Percentiles rank a stretch among this genome's conserved stretches.
Conservation (phyloP, 2,113 vertebrate species). For the Thamnaconus septentrionalis region DNA sequence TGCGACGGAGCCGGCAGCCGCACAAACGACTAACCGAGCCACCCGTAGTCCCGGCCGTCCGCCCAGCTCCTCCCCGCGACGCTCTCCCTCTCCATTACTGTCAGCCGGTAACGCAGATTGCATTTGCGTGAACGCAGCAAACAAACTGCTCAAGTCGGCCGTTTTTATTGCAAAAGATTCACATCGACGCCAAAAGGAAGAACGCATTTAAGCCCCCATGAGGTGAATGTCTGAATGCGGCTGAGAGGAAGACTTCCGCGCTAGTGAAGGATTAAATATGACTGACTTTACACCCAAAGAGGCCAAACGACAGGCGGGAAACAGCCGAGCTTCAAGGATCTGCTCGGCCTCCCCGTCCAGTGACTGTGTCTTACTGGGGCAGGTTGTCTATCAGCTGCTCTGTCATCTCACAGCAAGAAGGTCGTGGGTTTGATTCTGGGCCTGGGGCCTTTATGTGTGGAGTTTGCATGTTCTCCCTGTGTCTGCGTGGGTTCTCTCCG, state of each 20-base stretch:
- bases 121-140: conserved; percentile 27
- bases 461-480: too few species aligned
- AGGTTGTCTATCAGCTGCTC: too few species aligned
- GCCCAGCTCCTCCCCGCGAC: too few species aligned
- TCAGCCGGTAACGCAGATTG: conserved; percentile 8
- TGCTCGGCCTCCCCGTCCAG: conserved; percentile 8
- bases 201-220: too few species aligned
- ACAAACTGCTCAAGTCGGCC: not conserved
- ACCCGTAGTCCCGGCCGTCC: too few species aligned
- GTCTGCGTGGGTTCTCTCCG: too few species aligned
- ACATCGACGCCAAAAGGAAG: too few species aligned
- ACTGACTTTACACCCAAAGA: conserved; percentile 52
- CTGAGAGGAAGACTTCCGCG: conserved; percentile 41
- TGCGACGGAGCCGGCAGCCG: conserved; percentile 52
- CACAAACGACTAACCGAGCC: conserved; percentile 16
- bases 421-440: too few species aligned
- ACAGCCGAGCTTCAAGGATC: conserved; percentile 35
- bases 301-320: conserved; percentile 48
- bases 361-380: not conserved
- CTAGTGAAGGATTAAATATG: conserved; percentile 55
- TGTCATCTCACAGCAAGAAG: too few species aligned
- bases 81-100: conserved; percentile 11
- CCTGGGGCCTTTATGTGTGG: too few species aligned
- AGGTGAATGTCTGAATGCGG: conserved; percentile 42
- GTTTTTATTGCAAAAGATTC: too few species aligned